Evolutionary conservation across 2,113 vertebrate species (phyloP).

Genomic region (Brienomyrus longianalis): DNA sequence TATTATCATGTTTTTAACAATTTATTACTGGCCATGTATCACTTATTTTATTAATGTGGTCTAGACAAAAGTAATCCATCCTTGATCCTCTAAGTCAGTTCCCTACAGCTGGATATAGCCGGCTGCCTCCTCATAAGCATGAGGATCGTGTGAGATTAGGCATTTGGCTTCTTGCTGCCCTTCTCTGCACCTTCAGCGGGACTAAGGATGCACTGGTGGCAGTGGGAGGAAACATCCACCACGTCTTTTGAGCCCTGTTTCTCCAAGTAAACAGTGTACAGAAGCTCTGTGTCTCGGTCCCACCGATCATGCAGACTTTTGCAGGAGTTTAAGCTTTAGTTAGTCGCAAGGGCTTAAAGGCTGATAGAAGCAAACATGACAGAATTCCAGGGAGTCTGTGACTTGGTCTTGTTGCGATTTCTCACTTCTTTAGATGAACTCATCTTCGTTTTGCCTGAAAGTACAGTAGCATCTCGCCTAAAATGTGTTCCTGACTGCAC

Average conservation of each 20-base stretch:
- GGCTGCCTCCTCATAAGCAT: conserved; percentile 18
- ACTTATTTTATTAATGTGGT: conserved; percentile 13
- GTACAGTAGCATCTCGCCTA: neutral
- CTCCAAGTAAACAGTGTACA: neutral
- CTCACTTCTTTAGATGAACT: neutral
- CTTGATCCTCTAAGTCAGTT: conserved; percentile 11
- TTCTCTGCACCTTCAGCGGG: neutral
- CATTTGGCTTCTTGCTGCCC: neutral
- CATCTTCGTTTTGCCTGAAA: neutral
- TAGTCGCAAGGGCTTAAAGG: neutral
- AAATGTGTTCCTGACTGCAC: neutral
- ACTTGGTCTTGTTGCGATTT: neutral
- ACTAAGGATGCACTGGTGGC: conserved; percentile 15
- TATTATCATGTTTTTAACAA: neutral
- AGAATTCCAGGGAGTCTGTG: neutral
- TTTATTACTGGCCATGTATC: neutral
- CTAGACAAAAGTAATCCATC: conserved; percentile 22
- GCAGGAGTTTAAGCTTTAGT: neutral
- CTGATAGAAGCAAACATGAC: neutral
- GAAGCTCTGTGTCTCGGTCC: neutral
- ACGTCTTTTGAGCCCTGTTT: conserved; percentile 9
- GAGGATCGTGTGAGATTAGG: conserved; percentile 15
- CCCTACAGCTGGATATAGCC: neutral
- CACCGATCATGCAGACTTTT: neutral
- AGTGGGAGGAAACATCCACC: conserved; percentile 10